Base-by-base conservation (phyloP, 2,797 vertebrate species). In the Melanotaenia pygmaea region DNA sequence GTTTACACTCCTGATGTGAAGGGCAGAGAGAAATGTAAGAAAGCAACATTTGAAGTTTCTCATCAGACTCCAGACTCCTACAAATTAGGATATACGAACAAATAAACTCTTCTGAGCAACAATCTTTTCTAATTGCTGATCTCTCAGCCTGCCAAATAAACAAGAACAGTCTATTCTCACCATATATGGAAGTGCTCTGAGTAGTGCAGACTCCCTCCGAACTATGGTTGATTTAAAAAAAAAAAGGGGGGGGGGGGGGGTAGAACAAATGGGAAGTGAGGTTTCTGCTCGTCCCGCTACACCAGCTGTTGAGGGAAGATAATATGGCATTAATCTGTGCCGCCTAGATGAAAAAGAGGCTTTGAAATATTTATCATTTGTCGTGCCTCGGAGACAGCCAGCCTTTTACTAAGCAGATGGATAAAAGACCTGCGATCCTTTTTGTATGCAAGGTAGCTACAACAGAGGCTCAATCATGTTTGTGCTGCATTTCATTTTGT, bases 161-260 rank as follows among this genome's bases (percentile, higher is more conserved):
- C 80, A 84, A 78, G 73, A 84, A 54, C 34, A 37, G 40, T 67
- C 84, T 83, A 34, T 69, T 58, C 57, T 70, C 10, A 82, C 93
- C 93, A 88, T 93, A 93, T 88, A 94, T 83, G 91, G 93, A 88
- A 84, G 72, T 82, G 58, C 51, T 80, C n/a, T 72, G 81, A 84
- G 82, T n/a, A 6, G 68, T 26, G 40, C 37, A 32, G 45, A 43
- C 51, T 53, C 64, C 59, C 76, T 70, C 59, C 43, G 69, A 70
- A 83, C 79, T 54, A 20, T 40, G 61, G 68, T 84, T 83, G 91
- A 84, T 92, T 86, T 16, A 30, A 51, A n/a, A 50, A 3, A 47
- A 47, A 45, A 45, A 20, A 56, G 20, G 26, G 91, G 58, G 70
- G 76, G 58, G 20, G 26, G 91, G 58, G 70, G 76, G 70, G 69